Evolutionary conservation across 2,797 vertebrate genomes (phyloP).

Genomic region (Semaprochilodus insignis): DNA sequence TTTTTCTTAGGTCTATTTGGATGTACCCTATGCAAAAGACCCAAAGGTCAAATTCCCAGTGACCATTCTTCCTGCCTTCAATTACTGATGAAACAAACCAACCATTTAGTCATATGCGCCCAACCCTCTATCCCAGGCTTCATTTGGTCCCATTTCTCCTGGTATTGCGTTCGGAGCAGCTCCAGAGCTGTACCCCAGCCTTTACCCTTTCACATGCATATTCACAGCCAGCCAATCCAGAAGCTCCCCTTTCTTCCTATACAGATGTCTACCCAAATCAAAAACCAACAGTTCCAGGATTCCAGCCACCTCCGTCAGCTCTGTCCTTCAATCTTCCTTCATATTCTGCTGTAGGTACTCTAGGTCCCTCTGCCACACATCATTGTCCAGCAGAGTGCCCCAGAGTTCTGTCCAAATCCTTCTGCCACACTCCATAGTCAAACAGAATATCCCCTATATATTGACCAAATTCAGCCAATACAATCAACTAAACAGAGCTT

Average conservation of each 20-base stretch:
- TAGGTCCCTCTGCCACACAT: constrained; percentile 50
- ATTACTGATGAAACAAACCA: constrained; percentile 13
- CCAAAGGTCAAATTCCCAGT: constrained; percentile 41
- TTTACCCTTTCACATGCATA: constrained; percentile 31
- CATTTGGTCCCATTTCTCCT: constrained; percentile 23
- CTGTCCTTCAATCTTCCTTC: constrained; percentile 21
- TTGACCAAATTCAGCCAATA: constrained; percentile 28
- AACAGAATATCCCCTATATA: constrained; percentile 8
- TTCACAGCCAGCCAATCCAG: constrained; percentile 46
- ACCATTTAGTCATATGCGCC: background rate
- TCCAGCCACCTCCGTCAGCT: constrained; percentile 12
- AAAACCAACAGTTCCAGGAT: constrained; percentile 28
- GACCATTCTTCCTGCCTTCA: constrained; percentile 44
- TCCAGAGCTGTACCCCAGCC: constrained; percentile 35
- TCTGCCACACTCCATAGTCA: constrained; percentile 13
- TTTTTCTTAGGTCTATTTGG: constrained; percentile 55
- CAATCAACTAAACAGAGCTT: constrained; percentile 14
- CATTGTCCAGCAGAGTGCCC: constrained; percentile 41
- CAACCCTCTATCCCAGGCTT: constrained; percentile 8
- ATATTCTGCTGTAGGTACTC: constrained; percentile 49
- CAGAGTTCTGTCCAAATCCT: constrained; percentile 34
- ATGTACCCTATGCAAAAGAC: constrained; percentile 50
- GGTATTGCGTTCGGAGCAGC: constrained; percentile 36
- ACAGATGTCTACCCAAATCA: constrained; percentile 39
- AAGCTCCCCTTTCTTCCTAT: constrained; percentile 48